A percentile compares a stretch with the other conserved stretches of the same genome.
Conservation (phyloP, 2,888 invertebrate species). For the Stegana nigrithorax region DNA sequence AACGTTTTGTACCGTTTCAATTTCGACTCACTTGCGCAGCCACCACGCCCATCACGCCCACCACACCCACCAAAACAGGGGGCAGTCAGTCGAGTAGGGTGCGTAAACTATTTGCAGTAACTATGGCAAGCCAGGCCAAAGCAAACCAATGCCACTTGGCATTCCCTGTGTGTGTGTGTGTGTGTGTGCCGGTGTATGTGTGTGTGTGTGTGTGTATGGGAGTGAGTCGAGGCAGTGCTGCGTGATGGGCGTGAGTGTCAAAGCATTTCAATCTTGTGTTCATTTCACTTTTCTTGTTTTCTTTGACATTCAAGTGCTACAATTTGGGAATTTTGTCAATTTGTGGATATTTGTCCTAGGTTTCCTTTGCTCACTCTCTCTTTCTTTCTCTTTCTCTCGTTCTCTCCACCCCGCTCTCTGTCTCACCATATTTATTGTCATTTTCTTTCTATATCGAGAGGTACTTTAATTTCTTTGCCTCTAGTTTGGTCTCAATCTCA, state of each 20-base stretch:
- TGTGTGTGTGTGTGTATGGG: constrained; percentile 12
- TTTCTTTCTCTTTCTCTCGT: background rate
- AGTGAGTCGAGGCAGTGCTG: no score
- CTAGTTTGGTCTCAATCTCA: constrained; percentile 13
- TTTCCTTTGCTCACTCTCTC: background rate
- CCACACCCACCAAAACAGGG: constrained; percentile 10
- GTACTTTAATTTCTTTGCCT: constrained; percentile 7
- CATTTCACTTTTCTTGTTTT: constrained; percentile 55
- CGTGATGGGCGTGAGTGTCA: no score
- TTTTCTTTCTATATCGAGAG: constrained; percentile 2
- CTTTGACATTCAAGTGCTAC: constrained; percentile 55
- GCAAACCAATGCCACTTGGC: background rate
- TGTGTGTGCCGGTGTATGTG: constrained; percentile 12
- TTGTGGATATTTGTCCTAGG: constrained; percentile 16
- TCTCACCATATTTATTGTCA: background rate
- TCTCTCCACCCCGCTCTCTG: background rate
- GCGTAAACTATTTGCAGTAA: background rate
- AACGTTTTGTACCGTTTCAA: constrained; percentile 56
- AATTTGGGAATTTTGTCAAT: constrained; percentile 44
- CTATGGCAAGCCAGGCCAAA: background rate
- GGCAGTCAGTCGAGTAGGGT: background rate
- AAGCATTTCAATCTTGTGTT: constrained; percentile 47
- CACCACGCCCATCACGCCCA: constrained; percentile 26
- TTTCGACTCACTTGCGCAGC: constrained; percentile 34
- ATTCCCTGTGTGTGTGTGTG: background rate